These are phyloP conservation scores for Rostratula benghalensis DNA, from an alignment of 2,113 vertebrate genomes.

Conservation along the genomic window DNA sequence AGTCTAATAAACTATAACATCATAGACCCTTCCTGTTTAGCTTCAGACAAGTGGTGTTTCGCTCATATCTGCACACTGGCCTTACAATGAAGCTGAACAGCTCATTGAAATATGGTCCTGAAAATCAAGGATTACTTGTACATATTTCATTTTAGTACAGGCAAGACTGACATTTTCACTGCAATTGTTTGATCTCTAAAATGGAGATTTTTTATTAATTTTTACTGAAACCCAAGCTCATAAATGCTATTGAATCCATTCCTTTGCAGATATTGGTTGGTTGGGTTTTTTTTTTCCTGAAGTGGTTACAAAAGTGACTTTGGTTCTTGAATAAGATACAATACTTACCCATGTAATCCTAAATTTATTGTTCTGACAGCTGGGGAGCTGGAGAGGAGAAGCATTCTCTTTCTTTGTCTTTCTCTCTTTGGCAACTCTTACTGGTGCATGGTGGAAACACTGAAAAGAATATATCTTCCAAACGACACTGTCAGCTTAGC, in stretches of 20 bases:
- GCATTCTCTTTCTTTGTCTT: constrained; percentile 12
- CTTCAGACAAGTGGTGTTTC: neutral
- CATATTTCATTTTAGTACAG: neutral
- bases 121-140: neutral
- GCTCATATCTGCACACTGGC: neutral
- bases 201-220: neutral
- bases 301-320: neutral
- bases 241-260: neutral
- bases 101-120: neutral
- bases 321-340: neutral
- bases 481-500: neutral
- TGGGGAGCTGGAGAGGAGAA: constrained; percentile 4
- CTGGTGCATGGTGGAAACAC: neutral
- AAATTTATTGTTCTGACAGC: constrained; percentile 20
- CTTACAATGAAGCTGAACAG: neutral
- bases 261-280: neutral
- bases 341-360: neutral
- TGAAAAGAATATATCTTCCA: neutral
- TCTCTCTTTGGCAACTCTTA: neutral
- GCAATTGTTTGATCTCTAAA: neutral
- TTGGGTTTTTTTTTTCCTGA: neutral
- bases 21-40: neutral
- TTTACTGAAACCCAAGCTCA: neutral
- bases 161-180: neutral
- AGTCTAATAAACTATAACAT: neutral